Percentiles rank a stretch among this genome's conserved stretches.
These are phyloP conservation scores for Hippotragus niger DNA, from an alignment of 2,113 vertebrate genomes.

Conservation along the genomic window DNA sequence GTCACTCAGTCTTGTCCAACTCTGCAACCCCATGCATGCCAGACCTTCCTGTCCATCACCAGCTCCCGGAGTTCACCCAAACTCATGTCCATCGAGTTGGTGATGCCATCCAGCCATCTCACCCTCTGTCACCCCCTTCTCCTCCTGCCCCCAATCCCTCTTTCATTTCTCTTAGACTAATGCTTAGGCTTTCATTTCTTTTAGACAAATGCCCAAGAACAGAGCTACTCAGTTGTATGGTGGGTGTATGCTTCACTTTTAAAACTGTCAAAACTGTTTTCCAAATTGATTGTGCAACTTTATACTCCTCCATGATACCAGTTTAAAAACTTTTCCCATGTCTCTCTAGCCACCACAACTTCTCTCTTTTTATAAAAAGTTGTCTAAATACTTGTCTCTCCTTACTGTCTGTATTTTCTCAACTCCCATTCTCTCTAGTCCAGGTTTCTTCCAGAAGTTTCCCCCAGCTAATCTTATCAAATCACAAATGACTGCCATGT, in stretches of 20 bases:
- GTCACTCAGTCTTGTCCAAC: no score
- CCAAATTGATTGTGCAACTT: not conserved
- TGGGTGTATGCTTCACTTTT: not conserved
- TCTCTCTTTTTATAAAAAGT: not conserved
- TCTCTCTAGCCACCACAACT: not conserved
- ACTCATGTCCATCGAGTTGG: no score
- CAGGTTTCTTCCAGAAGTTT: not conserved
- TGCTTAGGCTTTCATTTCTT: not conserved
- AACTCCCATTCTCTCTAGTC: not conserved
- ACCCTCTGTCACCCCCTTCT: accelerated
- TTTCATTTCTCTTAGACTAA: no score
- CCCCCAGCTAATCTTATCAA: not conserved
- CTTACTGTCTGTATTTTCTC: not conserved
- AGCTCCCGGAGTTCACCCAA: no score
- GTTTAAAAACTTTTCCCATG: not conserved
- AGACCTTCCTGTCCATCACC: no score
- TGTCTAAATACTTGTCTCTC: not conserved
- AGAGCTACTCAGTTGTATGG: not conserved
- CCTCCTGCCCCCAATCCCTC: no score
- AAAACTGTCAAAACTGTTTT: not conserved
- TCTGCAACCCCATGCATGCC: no score
- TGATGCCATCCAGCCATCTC: no score
- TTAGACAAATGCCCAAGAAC: not conserved
- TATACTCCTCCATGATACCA: not conserved
- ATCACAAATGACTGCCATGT: not conserved